A percentile compares a stretch with the other conserved stretches of the same genome.
Evolutionary conservation across 30 jellyfish, hydroid and myxozoan species (phyloP).

Genomic region (Catostylus mosaicus): DNA sequence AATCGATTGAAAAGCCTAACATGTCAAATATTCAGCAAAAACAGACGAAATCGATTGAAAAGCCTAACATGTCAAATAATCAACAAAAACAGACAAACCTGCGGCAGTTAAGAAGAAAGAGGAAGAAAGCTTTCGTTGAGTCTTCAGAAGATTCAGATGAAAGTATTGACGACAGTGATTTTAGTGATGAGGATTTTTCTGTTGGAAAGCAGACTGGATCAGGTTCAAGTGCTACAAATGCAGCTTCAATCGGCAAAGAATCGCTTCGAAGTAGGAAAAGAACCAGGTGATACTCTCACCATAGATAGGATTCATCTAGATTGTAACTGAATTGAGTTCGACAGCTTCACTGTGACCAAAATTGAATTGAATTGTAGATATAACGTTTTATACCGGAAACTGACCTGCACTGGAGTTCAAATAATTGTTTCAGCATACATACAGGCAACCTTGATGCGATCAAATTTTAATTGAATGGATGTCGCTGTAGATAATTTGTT

Average conservation of each 20-base stretch:
- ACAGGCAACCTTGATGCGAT: too few species aligned
- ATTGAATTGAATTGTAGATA: too few species aligned
- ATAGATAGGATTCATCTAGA: too few species aligned
- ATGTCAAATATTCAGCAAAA: not conserved
- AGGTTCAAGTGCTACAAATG: not conserved
- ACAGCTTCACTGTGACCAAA: too few species aligned
- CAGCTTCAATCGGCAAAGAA: constrained; percentile 14
- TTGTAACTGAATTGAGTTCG: too few species aligned
- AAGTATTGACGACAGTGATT: not conserved
- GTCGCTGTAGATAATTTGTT: too few species aligned
- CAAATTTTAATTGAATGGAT: too few species aligned
- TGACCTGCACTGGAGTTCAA: too few species aligned
- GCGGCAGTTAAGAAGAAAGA: not conserved
- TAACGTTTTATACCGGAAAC: too few species aligned
- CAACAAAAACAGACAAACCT: not conserved
- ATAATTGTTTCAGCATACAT: too few species aligned
- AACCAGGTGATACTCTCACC: not conserved
- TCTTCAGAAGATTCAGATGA: not conserved
- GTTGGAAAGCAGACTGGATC: not conserved
- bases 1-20: too few species aligned
- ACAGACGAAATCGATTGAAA: not conserved
- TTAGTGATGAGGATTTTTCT: not conserved
- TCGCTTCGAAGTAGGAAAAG: constrained; percentile 9
- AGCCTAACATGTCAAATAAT: not conserved
- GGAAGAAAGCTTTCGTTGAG: not conserved